Evolutionary conservation across 2,888 invertebrate species (phyloP), one percentile per base, ranked within the genome.

Genomic region (Neria commutata): DNA sequence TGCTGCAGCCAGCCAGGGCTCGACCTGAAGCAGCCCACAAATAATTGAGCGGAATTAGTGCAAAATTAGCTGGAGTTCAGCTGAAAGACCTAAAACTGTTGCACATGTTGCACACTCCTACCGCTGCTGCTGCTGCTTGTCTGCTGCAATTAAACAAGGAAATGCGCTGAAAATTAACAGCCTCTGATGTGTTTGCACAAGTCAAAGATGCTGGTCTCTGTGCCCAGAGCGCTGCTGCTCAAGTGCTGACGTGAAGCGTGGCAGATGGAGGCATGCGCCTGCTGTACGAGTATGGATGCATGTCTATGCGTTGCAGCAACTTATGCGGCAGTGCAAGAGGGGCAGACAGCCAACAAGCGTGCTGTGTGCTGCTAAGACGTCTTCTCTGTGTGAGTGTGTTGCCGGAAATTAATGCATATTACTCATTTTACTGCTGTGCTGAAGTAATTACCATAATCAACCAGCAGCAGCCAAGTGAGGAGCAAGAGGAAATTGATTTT

Each of bases 161-260:
- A 37, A 37, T 37, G 37, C n/a, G 37, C 37, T 37, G n/a, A 37
- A 37, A 37, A 37, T 37, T 37, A 37, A 37, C 37, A n/a, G n/a
- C 37, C 5, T 37, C 37, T 14, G 37, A 14, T 37, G n/a, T n/a
- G 37, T 37, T 37, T 37, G 37, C n/a, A 37, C 37, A 37, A 37
- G 37, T 37, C 14, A n/a, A 37, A n/a, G 4, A 37, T 37, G 37
- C 37, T 14, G 37, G 37, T 37, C 37, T 4, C 11, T n/a, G n/a
- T 4, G 37, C 8, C 11, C 16, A 14, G 37, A 6, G 37, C 6
- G n/a, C 8, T 37, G 37, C 37, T 8, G 11, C 16, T 14, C 6
- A 37, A n/a, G 37, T 37, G 37, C 37, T 8, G 37, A 37, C n/a
- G 37, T 37, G 37, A 14, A 37, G 37, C 37, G n/a, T 37, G n/a